Percentiles rank a stretch among this genome's conserved stretches.
Evolutionary conservation across 2,797 vertebrate genomes (phyloP).

Genomic region (Mormyrus hasselquistii): DNA sequence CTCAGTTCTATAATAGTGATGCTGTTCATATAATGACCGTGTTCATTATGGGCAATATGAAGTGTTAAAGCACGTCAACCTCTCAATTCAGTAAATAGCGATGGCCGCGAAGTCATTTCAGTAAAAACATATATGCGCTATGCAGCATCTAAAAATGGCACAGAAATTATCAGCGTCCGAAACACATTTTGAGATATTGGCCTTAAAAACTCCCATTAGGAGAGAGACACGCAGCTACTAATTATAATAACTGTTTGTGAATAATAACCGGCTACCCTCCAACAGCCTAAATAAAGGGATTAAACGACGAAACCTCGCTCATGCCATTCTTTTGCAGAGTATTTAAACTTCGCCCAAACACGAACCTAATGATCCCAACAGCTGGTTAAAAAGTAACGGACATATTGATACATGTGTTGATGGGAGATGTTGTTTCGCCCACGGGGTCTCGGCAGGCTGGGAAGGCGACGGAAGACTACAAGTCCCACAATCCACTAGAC

Average conservation of each 20-base stretch:
- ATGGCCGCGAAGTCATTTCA: neutral
- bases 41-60: neutral
- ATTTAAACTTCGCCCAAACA: neutral
- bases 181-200: neutral
- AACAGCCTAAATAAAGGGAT: neutral
- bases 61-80: neutral
- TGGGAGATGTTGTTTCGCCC: conserved; percentile 48
- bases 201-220: neutral
- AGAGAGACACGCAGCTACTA: neutral
- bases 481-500: conserved; percentile 45
- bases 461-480: neutral
- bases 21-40: neutral
- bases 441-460: too few relatives aligned
- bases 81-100: neutral
- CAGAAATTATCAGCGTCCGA: neutral
- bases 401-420: conserved; percentile 19
- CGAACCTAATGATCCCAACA: too few relatives aligned
- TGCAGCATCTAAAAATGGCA: neutral
- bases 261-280: neutral
- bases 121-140: neutral
- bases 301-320: neutral
- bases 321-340: neutral
- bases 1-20: neutral
- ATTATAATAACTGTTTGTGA: neutral
- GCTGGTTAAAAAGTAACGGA: neutral